These are phyloP conservation scores for Chlamydotis undulata DNA, from an alignment of 2,113 vertebrate species.

Conservation along the genomic window DNA sequence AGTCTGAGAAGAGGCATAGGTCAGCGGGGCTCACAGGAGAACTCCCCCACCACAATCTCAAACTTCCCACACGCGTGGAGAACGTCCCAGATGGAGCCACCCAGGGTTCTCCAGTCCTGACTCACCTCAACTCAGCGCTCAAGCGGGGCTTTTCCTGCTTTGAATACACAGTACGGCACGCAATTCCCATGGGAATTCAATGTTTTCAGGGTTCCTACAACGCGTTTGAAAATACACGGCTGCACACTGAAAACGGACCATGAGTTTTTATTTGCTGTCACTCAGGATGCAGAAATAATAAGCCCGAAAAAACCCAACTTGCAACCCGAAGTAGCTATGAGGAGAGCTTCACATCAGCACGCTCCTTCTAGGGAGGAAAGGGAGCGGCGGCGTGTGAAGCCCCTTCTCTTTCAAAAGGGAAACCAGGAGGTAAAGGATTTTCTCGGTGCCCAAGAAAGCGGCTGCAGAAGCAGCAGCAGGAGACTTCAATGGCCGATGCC, in stretches of 20 bases:
- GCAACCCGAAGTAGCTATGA: background rate
- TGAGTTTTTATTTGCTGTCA: background rate
- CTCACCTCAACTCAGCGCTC: rapidly evolving
- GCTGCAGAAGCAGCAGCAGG: background rate
- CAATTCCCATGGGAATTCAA: background rate
- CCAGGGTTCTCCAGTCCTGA: background rate
- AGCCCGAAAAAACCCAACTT: background rate
- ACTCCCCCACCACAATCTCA: background rate
- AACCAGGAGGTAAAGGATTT: background rate
- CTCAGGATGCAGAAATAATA: rapidly evolving
- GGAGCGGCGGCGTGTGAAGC: background rate
- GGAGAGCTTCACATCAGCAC: background rate
- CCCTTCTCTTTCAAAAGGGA: background rate
- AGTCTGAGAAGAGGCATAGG: background rate
- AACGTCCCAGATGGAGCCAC: rapidly evolving
- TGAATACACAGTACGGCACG: rapidly evolving
- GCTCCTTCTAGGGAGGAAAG: background rate
- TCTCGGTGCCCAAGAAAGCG: background rate
- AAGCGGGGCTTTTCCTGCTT: background rate
- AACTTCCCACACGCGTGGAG: rapidly evolving
- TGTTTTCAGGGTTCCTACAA: background rate
- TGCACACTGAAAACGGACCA: rapidly evolving
- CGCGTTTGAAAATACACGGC: rapidly evolving
- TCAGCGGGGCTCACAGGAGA: background rate
- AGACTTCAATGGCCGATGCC: background rate